Conservation (phyloP, 1,140 invertebrate genomes). For the Ceratina calcarata region DNA sequence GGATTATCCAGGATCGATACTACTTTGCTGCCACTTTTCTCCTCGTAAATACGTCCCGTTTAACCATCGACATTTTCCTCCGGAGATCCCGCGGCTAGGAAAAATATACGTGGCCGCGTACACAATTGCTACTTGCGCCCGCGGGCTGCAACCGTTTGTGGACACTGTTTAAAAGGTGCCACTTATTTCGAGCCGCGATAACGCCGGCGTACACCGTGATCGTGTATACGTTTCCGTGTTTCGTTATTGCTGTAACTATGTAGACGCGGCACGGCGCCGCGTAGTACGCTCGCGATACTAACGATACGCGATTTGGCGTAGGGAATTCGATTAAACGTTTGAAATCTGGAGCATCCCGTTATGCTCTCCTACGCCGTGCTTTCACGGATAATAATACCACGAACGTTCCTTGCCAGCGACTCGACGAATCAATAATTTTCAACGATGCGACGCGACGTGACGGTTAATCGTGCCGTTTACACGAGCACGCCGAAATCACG, state of each 20-base stretch:
- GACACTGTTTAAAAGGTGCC: constrained; percentile 8
- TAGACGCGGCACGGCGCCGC: background rate
- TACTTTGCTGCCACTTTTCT: constrained; percentile 44
- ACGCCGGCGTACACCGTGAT: background rate
- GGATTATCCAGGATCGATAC: constrained; percentile 42
- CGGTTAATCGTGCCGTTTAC: constrained; percentile 18
- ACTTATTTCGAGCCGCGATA: background rate
- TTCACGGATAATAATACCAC: background rate
- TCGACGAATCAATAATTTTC: background rate
- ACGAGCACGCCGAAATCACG: background rate
- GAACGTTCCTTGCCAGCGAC: background rate
- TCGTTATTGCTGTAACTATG: background rate
- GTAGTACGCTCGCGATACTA: background rate
- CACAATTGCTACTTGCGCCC: background rate
- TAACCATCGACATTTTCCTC: constrained; percentile 31
- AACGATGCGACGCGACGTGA: background rate
- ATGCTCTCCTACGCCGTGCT: background rate
- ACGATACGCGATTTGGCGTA: background rate
- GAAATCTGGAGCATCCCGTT: background rate
- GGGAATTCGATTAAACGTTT: background rate
- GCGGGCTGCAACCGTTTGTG: background rate
- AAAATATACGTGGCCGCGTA: background rate
- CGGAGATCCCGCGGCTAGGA: background rate
- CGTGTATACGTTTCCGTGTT: background rate
- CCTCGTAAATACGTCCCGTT: constrained; percentile 46